Evolutionary conservation across 23 tunicate species (phyloP), one percentile per base, ranked within the genome.

Genomic region (Pegea sp.): DNA sequence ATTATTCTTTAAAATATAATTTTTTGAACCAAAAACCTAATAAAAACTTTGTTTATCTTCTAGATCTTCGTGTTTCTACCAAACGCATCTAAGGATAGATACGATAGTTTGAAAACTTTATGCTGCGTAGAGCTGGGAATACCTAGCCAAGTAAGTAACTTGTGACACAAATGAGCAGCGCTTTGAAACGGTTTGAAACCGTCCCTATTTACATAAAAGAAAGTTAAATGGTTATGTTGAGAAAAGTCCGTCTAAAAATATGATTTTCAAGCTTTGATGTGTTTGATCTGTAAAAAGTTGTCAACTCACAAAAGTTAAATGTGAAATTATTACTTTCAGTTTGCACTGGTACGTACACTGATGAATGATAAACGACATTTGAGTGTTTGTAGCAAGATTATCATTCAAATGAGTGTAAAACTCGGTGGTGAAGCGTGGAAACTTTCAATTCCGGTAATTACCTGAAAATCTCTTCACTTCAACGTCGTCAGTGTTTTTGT

Each of bases 381-480:
- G 84, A 84, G 95, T 33, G 61, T 84, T 27, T 72, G 73, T 19
- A 84, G 84, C 34, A 84, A 84, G 62, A 74, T 84, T 38, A 84
- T 84, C 3, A 84, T 84, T 34, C 95, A 84, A 53, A 84, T 84
- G 59, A 84, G 74, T 46, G 69, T 77, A 44, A 84, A 84, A 65
- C 54, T 84, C 21, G 95, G 95, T 1, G 95, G 95, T 0, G 95
- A 84, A 46, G 95, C 95, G 23, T 84, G 95, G 95, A 71, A 79
- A 1, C 80, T 80, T 31, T 32, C 61, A 24, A 80, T 80, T 4
- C 93, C 93, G 58, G 92, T 78, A 27, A 44, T 72, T 63, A 44
- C 5, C 11, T 24, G 4, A 13, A 26, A 61, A 21, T 11, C 20
- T 11, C 22, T 6, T 50, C 8, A 50, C 19, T n/a, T 50, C 20